phyloP scores from a whole-genome alignment of 2,888 invertebrate genomes.

The Agrotis ipsilon region DNA sequence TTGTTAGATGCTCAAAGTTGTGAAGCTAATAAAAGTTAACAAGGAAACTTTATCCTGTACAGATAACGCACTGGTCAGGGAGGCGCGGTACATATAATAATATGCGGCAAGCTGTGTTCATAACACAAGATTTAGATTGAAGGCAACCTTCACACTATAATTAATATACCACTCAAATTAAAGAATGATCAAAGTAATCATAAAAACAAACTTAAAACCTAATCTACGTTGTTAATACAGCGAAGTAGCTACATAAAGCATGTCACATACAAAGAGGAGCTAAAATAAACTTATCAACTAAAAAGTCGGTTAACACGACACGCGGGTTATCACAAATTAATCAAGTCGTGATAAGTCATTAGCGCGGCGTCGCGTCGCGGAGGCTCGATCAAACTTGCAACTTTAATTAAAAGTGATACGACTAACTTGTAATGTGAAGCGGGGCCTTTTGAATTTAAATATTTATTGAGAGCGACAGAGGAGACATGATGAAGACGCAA shows the following conservation, averaged over 20 bases:
- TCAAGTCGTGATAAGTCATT: conserved; percentile 64
- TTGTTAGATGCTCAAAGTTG: conserved; percentile 40
- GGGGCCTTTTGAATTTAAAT: conserved; percentile 64
- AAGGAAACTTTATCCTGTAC: conserved; percentile 34
- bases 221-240: conserved; percentile 17
- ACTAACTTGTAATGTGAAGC: conserved; percentile 61
- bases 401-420: conserved; percentile 67
- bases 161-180: too few species aligned
- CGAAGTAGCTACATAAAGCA: conserved; percentile 7
- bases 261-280: not conserved
- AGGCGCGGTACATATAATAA: not conserved
- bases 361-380: conserved; percentile 49
- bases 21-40: conserved; percentile 52
- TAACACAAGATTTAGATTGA: too few species aligned
- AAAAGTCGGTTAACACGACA: conserved; percentile 48
- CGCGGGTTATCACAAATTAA: conserved; percentile 64
- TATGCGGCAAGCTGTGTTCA: not conserved
- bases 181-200: too few species aligned
- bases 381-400: conserved; percentile 64
- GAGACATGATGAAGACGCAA: conserved; percentile 37
- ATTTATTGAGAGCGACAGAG: conserved; percentile 57
- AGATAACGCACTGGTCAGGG: conserved; percentile 21
- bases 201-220: not conserved
- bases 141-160: too few species aligned
- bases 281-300: conserved; percentile 37